These are phyloP conservation scores for Mormyrus proboscirostris DNA, from an alignment of 2,797 vertebrate species.

Conservation along the genomic window DNA sequence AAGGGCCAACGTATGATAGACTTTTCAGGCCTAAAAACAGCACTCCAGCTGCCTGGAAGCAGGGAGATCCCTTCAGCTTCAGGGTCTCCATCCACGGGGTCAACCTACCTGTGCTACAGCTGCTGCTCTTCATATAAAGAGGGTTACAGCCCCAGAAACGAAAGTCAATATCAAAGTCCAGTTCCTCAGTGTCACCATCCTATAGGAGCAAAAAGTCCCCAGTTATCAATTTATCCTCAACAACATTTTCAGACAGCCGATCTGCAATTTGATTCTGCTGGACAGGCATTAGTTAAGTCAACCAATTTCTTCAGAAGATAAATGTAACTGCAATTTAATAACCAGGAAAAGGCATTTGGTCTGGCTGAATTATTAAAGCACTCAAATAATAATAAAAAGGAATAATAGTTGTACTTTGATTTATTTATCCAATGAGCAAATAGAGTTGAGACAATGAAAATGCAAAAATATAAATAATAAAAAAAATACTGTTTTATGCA, in stretches of 20 bases:
- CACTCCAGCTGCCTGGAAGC: not conserved
- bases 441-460: not conserved
- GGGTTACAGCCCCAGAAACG: slow-evolving; percentile 66
- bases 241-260: not conserved
- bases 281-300: not conserved
- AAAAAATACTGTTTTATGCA: not conserved
- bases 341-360: not conserved
- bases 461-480: not conserved
- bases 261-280: not conserved
- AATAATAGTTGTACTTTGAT: not conserved
- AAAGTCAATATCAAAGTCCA: slow-evolving; percentile 82
- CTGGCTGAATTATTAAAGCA: not conserved
- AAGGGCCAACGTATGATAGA: not conserved
- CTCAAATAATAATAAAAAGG: not conserved
- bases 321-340: not conserved
- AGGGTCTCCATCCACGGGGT: not conserved
- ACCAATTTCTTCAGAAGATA: not conserved
- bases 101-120: slow-evolving; percentile 63
- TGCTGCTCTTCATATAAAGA: slow-evolving; percentile 58
- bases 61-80: not conserved
- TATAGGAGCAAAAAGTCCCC: slow-evolving; percentile 40
- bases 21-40: not conserved
- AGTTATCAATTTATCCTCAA: not conserved
- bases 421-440: not conserved
- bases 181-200: slow-evolving; percentile 61